A percentile compares a stretch with the other conserved stretches of the same genome.
These are phyloP conservation scores for Meliscaeva auricollis DNA, from an alignment of 2,888 invertebrate species.

Conservation along the genomic window DNA sequence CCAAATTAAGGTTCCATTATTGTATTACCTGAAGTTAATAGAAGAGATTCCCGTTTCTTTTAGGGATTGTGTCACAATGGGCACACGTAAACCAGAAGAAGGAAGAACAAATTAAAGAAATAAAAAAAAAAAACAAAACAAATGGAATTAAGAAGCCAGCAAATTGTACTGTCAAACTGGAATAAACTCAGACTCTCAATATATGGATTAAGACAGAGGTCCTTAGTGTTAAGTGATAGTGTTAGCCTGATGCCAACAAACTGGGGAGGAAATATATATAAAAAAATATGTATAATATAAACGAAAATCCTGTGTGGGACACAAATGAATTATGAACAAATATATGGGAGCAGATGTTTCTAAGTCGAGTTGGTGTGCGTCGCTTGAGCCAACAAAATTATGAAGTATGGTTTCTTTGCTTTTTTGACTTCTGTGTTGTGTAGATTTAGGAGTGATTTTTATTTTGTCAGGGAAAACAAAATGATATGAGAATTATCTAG, in stretches of 20 bases:
- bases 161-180: conserved; percentile 59
- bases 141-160: conserved; percentile 70
- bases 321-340: conserved; percentile 62
- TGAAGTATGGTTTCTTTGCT: background rate
- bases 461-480: background rate
- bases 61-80: conserved; percentile 65
- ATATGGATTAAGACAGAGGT: conserved; percentile 65
- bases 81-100: conserved; percentile 66
- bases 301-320: conserved; percentile 38
- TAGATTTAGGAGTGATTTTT: conserved; percentile 23
- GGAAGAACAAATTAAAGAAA: no score
- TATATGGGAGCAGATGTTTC: conserved; percentile 69
- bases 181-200: conserved; percentile 49
- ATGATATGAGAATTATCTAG: background rate
- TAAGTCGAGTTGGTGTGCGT: conserved; percentile 42
- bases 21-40: conserved; percentile 69
- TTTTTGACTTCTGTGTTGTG: background rate
- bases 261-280: conserved; percentile 29
- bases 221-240: conserved; percentile 76
- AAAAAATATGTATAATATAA: conserved; percentile 3
- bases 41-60: conserved; percentile 60
- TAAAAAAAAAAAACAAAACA: conserved; percentile 31
- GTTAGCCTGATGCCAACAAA: conserved; percentile 73
- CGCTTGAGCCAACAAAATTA: conserved; percentile 41
- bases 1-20: conserved; percentile 72